A percentile compares a stretch with the other conserved stretches of the same genome.
Evolutionary conservation across 2,113 vertebrate species (phyloP).

Genomic region (Gallinago paraguaiae): DNA sequence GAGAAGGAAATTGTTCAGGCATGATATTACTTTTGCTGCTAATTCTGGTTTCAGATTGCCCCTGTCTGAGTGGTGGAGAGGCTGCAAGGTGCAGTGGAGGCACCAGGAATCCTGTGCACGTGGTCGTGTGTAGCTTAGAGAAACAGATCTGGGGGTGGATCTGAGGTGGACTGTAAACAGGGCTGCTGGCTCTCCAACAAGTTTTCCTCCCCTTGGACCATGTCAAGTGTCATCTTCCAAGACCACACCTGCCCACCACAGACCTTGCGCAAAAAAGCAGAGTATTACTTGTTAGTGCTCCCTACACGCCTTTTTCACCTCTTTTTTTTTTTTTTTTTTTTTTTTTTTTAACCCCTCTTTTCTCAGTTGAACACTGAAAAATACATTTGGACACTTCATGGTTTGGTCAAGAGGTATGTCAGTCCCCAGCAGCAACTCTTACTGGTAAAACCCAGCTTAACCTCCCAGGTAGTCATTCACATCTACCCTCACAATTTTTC

Average conservation of each 20-base stretch:
- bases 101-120: neutral
- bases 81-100: neutral
- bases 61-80: neutral
- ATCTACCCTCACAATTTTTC: neutral
- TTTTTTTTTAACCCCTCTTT: neutral
- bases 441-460: neutral
- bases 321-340: neutral
- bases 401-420: neutral
- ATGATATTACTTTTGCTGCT: neutral
- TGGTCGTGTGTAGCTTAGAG: neutral
- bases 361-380: neutral
- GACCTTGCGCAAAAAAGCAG: neutral
- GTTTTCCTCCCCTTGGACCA: neutral
- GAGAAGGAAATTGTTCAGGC: neutral
- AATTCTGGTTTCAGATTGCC: neutral
- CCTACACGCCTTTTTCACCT: neutral
- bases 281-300: neutral
- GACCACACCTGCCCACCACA: neutral
- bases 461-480: neutral
- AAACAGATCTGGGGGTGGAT: neutral
- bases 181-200: neutral
- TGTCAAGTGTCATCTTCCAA: neutral
- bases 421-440: neutral
- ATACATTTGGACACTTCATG: neutral
- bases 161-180: neutral